Evolutionary conservation across 2,113 vertebrate genomes (phyloP).

Genomic region (Salvelinus fontinalis): DNA sequence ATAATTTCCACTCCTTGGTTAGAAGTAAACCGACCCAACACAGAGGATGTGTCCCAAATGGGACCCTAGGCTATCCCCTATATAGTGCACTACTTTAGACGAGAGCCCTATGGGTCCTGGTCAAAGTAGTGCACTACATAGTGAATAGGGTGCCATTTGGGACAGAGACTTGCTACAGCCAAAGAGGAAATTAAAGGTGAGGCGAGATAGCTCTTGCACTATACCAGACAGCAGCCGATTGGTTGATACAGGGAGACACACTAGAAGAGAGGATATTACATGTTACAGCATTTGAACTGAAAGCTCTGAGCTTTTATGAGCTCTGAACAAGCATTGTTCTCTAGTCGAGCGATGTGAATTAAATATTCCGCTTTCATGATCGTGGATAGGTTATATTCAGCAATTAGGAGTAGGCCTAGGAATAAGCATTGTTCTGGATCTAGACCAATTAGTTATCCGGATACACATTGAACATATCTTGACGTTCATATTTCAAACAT

Average conservation of each 20-base stretch:
- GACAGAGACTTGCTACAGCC: slow-evolving; percentile 1
- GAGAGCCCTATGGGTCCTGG: no score
- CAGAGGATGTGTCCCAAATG: no score
- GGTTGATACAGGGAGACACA: neutral
- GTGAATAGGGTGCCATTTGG: neutral
- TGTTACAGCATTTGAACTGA: slow-evolving; percentile 1
- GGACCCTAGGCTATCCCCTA: no score
- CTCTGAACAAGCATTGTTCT: no score
- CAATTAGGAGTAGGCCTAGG: neutral
- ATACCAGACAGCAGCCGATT: neutral
- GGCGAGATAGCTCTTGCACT: slow-evolving; percentile 2
- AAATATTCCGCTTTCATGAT: no score
- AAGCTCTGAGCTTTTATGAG: neutral
- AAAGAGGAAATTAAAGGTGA: slow-evolving; percentile 36
- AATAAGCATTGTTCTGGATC: neutral
- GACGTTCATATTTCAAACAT: neutral
- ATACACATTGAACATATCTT: neutral
- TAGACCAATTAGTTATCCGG: neutral
- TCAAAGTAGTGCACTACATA: no score
- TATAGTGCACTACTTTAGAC: no score
- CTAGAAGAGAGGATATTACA: slow-evolving; percentile 2
- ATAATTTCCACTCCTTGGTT: slow-evolving; percentile 20
- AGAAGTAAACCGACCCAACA: neutral
- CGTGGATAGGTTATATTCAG: no score
- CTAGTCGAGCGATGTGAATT: no score